Evolutionary conservation across 1,140 invertebrate genomes (phyloP).

Genomic region (Eurosta solidaginis): DNA sequence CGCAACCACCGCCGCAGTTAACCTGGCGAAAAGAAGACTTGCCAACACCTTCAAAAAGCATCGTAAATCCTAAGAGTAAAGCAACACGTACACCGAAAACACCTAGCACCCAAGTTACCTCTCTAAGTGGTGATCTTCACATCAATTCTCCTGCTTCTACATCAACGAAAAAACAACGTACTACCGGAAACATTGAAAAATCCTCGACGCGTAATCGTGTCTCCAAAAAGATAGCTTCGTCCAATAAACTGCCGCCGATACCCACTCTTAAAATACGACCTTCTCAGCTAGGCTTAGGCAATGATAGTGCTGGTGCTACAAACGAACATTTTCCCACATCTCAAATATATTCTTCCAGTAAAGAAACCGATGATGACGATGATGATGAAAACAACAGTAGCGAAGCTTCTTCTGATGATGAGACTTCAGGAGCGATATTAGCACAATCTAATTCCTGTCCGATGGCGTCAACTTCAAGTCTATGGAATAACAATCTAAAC

Average conservation of each 20-base stretch:
- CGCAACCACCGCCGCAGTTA: constrained; percentile 65
- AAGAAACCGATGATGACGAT: constrained; percentile 28
- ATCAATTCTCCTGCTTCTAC: not conserved
- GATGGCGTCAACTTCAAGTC: not conserved
- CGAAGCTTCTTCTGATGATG: constrained; percentile 43
- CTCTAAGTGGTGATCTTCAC: not conserved
- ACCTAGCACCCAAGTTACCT: not conserved
- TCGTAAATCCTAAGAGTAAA: constrained; percentile 41
- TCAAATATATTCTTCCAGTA: constrained; percentile 19
- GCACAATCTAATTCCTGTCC: constrained; percentile 23
- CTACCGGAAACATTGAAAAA: not conserved
- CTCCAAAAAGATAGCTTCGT: constrained; percentile 4
- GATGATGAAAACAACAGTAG: constrained; percentile 42
- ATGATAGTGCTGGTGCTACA: not conserved
- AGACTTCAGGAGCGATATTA: constrained; percentile 31
- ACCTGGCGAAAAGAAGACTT: constrained; percentile 73
- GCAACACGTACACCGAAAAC: constrained; percentile 38
- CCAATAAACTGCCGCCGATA: constrained; percentile 57
- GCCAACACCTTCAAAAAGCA: constrained; percentile 54
- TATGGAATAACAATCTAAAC: not conserved
- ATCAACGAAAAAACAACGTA: constrained; percentile 30
- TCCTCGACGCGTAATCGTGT: constrained; percentile 7
- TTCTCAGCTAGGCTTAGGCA: constrained; percentile 35
- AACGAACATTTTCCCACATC: constrained; percentile 12
- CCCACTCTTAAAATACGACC: constrained; percentile 60